Conservation (phyloP, 2,113 vertebrate species). For the Theristicus caerulescens region DNA sequence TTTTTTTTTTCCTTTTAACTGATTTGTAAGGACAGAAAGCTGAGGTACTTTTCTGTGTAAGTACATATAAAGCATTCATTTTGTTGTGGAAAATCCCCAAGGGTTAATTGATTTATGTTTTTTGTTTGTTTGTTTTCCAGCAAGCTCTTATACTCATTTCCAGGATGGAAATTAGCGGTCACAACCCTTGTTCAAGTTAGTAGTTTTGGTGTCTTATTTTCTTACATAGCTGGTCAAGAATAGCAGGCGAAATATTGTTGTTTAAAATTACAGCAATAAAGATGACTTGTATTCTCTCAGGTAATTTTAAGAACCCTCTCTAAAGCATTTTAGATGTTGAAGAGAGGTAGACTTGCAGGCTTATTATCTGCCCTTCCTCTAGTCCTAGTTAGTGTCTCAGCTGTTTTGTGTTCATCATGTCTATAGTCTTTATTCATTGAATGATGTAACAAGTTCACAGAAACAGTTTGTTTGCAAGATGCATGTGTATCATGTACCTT, state of each 20-base stretch:
- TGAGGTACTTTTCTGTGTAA: not conserved
- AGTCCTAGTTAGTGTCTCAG: not conserved
- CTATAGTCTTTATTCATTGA: not conserved
- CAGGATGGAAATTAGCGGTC: constrained; percentile 86
- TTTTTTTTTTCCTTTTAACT: not conserved
- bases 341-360: not conserved
- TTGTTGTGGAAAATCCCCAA: not conserved
- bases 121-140: constrained; percentile 68
- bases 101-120: not conserved
- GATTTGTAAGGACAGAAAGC: not conserved
- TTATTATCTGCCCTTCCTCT: not conserved
- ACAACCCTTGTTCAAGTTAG: constrained; percentile 86
- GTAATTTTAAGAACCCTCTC: not conserved
- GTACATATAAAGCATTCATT: not conserved
- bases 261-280: not conserved
- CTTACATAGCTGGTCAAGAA: not conserved
- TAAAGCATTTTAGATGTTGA: not conserved
- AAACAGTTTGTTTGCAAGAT: not conserved
- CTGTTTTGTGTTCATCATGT: not conserved
- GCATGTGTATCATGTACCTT: not conserved
- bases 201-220: not conserved
- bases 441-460: not conserved
- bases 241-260: not conserved
- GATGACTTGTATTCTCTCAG: not conserved
- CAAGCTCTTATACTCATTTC: constrained; percentile 88